A percentile compares a stretch with the other conserved stretches of the same genome.
phyloP scores from a whole-genome alignment of 2,888 invertebrate genomes.

The Andrena flavipes region DNA sequence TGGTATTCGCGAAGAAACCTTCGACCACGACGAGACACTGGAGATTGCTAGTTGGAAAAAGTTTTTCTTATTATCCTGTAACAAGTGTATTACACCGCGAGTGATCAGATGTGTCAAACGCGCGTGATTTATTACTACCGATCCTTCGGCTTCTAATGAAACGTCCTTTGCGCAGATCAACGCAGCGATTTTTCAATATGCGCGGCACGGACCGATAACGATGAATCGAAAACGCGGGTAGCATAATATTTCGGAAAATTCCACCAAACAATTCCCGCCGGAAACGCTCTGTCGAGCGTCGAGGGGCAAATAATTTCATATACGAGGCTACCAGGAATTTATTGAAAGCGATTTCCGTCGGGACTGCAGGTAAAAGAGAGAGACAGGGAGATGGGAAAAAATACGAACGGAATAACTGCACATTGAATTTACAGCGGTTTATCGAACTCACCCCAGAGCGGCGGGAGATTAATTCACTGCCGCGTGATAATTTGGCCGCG shows the following conservation, averaged over 20 bases:
- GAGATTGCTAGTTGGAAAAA: too few species aligned
- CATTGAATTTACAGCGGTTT: conserved; percentile 55
- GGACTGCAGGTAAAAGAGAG: neutral
- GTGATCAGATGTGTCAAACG: too few species aligned
- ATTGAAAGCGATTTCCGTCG: conserved; percentile 44
- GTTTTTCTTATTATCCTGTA: too few species aligned
- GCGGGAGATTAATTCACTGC: conserved; percentile 46
- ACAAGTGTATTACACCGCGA: too few species aligned
- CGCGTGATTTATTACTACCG: neutral
- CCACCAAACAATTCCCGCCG: conserved; percentile 34
- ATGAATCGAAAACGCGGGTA: conserved; percentile 26
- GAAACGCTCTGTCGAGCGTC: neutral
- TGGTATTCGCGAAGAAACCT: conserved; percentile 4
- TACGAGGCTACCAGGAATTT: conserved; percentile 39
- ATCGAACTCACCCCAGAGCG: conserved; percentile 32
- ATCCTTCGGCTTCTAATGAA: neutral
- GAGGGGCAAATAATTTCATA: conserved; percentile 42
- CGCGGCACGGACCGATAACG: conserved; percentile 10
- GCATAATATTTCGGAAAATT: conserved; percentile 41
- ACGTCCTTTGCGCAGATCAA: neutral
- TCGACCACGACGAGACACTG: neutral
- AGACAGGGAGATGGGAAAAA: neutral
- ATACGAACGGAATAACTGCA: conserved; percentile 45
- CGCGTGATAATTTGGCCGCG: conserved; percentile 42
- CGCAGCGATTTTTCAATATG: neutral